Percentiles rank a stretch among this genome's conserved stretches.
Conservation (phyloP, 2,888 invertebrate genomes). For the Ophion slaviceki region DNA sequence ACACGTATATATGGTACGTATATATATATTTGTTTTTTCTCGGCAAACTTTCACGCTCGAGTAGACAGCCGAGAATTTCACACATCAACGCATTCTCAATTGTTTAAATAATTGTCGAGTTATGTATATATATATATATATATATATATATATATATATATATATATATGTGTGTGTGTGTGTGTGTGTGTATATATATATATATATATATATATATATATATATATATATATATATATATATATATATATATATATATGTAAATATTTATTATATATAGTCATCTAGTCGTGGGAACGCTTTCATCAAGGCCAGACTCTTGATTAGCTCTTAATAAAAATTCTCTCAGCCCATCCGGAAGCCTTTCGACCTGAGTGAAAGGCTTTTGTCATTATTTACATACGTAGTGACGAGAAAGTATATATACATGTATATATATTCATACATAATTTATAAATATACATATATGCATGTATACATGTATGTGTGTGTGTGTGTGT, state of each 20-base stretch:
- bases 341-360: constrained; percentile 48
- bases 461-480: constrained; percentile 37
- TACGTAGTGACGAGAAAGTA: constrained; percentile 54
- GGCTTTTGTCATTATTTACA: constrained; percentile 54
- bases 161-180: no score
- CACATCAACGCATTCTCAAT: constrained; percentile 50
- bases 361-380: constrained; percentile 45
- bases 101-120: constrained; percentile 57
- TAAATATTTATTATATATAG: constrained; percentile 38
- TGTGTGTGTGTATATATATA: no score
- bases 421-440: constrained; percentile 45
- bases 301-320: constrained; percentile 60
- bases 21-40: constrained; percentile 43
- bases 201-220: constrained; percentile 18
- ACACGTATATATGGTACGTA: neutral
- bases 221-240: constrained; percentile 36
- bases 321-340: constrained; percentile 64
- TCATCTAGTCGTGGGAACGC: constrained; percentile 60
- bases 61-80: constrained; percentile 53
- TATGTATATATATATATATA: constrained; percentile 14
- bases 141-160: neutral
- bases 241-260: neutral
- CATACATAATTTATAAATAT: constrained; percentile 30
- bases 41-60: constrained; percentile 57
- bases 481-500: constrained; percentile 45